A percentile compares a stretch with the other conserved stretches of the same genome.
Conservation (phyloP, 2,113 vertebrate species). For the Ancistrus triradiatus region DNA sequence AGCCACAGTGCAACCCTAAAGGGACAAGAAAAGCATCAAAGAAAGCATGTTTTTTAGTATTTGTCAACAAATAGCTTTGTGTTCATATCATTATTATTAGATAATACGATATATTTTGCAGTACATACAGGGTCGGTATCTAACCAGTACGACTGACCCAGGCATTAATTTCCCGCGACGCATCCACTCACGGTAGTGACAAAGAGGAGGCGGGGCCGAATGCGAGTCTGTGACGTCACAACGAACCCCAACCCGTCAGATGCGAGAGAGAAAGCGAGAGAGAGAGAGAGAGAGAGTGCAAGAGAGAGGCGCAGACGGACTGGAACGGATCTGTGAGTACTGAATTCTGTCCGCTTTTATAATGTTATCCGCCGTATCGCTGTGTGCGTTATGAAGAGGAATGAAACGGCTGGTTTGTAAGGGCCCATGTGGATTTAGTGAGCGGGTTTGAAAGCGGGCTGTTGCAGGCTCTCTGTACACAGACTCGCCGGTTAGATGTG, state of each 20-base stretch:
- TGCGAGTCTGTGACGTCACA: constrained; percentile 50
- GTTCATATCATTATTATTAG: too few relatives aligned
- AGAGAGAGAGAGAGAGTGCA: constrained; percentile 13
- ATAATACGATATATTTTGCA: too few relatives aligned
- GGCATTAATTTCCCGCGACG: constrained; percentile 11
- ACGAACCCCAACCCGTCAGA: constrained; percentile 48
- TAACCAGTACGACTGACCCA: too few relatives aligned
- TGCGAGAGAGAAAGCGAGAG: constrained; percentile 20
- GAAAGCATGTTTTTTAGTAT: too few relatives aligned
- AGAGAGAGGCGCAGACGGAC: constrained; percentile 25
- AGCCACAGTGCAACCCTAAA: too few relatives aligned
- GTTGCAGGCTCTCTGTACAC: neutral
- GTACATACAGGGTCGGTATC: too few relatives aligned
- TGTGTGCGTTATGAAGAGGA: neutral
- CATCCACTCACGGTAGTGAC: constrained; percentile 20
- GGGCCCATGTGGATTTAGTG: neutral
- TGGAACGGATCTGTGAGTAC: constrained; percentile 51
- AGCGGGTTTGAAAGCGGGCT: neutral
- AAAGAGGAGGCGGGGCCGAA: constrained; percentile 19
- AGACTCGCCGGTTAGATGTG: constrained; percentile 35
- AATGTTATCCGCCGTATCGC: neutral
- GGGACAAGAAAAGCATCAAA: too few relatives aligned
- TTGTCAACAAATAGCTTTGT: too few relatives aligned
- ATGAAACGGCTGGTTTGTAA: neutral
- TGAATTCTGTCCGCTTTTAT: constrained; percentile 26